Base-by-base conservation (phyloP, 2,113 vertebrate species). In the Hucho hucho region DNA sequence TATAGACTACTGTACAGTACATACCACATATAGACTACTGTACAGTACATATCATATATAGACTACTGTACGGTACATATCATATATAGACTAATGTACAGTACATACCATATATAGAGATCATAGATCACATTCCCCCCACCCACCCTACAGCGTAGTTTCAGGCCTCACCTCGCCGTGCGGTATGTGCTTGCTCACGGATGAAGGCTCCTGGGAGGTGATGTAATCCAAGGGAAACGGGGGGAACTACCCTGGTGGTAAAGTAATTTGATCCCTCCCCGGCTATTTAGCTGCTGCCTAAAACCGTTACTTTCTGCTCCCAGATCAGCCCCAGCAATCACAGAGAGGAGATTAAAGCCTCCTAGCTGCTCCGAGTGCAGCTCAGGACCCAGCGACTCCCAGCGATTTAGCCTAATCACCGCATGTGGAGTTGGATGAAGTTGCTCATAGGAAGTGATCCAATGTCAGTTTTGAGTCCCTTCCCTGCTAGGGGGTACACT, bases 101-200 rank as follows among this genome's bases (percentile, higher is more conserved):
- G 26, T 28, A 28, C 26, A 28, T 28, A 28, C 3, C 26, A 28
- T 85, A 78, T 77, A 84, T 79, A 84, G 81, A 67, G 72, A 84
- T 53, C 75, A 72, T 64, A 76, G 76, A 80, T 78, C 76, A 78
- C 72, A 77, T 79, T 81, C 87, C 83, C 58, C 84, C 79, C 59
- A 9, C 61, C 26, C 22, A 61, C 83, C 82, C 53, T 79, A 83
- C 87, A 73, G 81, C 71, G 74, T 82, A 76, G 61, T 75, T 76
- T 80, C 78, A 79, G 87, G 86, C 81, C 79, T 73, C 74, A 74
- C 79, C 80, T 79, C 79, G 73, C n/a, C 1, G 2, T 82, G 87
- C 89, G 87, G 84, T 90, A 90, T 90, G 87, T 84, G 86, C 89
- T 88, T 86, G 86, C 83, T 90, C 87, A 90, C 79, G 87, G 78